phyloP scores from a whole-genome alignment of 1,140 invertebrate genomes.

The Leucophenga varia region DNA sequence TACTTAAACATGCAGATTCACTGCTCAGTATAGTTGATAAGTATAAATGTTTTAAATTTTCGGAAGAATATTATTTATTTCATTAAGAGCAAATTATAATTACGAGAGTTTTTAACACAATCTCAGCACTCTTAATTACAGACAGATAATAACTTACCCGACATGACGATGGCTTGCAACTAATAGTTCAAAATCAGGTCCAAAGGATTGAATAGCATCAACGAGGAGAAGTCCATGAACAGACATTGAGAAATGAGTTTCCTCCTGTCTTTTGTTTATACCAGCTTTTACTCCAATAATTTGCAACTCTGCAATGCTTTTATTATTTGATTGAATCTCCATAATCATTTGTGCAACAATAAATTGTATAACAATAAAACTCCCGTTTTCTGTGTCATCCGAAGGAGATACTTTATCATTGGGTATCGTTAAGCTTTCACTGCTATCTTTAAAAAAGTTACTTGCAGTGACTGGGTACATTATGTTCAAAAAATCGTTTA shows the following conservation, averaged over 20 bases:
- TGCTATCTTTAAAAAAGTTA: background rate
- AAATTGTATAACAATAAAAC: constrained; percentile 82
- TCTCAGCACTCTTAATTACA: too few species aligned
- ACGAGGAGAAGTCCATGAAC: constrained; percentile 90
- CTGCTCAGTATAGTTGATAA: too few species aligned
- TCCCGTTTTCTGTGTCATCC: constrained; percentile 28
- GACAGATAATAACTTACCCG: constrained; percentile 65
- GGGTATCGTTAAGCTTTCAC: background rate
- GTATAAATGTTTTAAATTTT: too few species aligned
- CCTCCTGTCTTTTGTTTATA: constrained; percentile 69
- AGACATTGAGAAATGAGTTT: constrained; percentile 76
- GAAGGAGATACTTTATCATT: too few species aligned
- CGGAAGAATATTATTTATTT: too few species aligned
- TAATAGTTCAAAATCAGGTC: constrained; percentile 90
- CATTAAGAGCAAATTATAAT: too few species aligned
- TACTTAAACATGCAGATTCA: too few species aligned
- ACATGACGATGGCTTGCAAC: constrained; percentile 93
- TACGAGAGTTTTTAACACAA: too few species aligned
- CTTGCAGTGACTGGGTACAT: constrained; percentile 53
- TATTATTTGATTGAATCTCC: constrained; percentile 80
- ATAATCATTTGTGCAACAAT: constrained; percentile 84
- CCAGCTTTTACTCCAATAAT: constrained; percentile 82
- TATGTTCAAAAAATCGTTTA: constrained; percentile 64
- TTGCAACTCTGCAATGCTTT: constrained; percentile 86
- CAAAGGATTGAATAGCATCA: constrained; percentile 92